These are phyloP conservation scores for Syngnathus typhle DNA, from an alignment of 2,113 vertebrate genomes.

Conservation along the genomic window DNA sequence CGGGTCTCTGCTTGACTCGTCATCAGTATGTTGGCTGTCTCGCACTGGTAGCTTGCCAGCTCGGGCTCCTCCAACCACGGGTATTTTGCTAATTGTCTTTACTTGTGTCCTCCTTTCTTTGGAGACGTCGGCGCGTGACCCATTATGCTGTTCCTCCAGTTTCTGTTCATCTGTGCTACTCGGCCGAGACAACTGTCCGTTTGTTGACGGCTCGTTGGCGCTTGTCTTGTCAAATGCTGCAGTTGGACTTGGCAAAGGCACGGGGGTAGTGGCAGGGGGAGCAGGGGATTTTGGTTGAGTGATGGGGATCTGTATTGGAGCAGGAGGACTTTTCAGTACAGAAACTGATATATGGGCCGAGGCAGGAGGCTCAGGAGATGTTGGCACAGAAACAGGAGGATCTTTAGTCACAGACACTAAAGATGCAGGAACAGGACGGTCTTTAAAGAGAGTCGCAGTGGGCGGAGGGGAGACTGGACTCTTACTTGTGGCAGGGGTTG, in stretches of 20 bases:
- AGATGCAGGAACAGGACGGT: background rate
- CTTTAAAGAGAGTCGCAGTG: background rate
- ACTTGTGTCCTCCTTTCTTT: slow-evolving; percentile 80
- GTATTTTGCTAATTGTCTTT: slow-evolving; percentile 70
- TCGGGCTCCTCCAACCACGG: slow-evolving; percentile 58
- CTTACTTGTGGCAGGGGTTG: slow-evolving; percentile 16
- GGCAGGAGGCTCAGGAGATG: background rate
- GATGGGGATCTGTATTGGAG: background rate
- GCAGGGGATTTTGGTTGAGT: background rate
- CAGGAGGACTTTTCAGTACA: background rate
- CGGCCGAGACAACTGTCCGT: slow-evolving; percentile 22
- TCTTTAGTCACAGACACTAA: background rate
- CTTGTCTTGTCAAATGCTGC: slow-evolving; percentile 61
- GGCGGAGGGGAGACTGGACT: slow-evolving; percentile 8
- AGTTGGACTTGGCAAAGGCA: slow-evolving; percentile 16
- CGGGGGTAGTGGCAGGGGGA: slow-evolving; percentile 8
- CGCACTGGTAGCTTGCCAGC: slow-evolving; percentile 68
- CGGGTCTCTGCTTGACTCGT: slow-evolving; percentile 78
- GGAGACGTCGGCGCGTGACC: slow-evolving; percentile 54
- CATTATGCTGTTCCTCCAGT: slow-evolving; percentile 29
- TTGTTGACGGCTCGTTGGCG: slow-evolving; percentile 23
- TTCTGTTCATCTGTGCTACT: slow-evolving; percentile 17
- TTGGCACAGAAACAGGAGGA: background rate
- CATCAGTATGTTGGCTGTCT: slow-evolving; percentile 72
- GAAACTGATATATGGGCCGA: background rate